phyloP scores from a whole-genome alignment of 2,888 invertebrate genomes.

The Microdon myrmicae region DNA sequence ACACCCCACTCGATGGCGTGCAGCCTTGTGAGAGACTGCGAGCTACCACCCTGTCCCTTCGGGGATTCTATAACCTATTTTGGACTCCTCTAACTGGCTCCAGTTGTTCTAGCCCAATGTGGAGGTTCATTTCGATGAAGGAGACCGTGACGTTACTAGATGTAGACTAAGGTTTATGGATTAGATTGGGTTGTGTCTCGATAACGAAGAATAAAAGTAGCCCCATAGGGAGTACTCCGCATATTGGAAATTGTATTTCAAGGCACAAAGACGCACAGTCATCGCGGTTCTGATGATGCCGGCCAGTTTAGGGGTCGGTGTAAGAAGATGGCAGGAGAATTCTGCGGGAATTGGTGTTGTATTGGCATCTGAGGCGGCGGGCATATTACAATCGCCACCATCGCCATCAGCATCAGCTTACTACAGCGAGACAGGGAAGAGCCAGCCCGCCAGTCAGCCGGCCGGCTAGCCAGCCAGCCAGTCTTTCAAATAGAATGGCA shows the following conservation, averaged over 20 bases:
- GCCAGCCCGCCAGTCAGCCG: slow-evolving; percentile 7
- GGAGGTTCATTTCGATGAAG: slow-evolving; percentile 21
- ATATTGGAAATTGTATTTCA: slow-evolving; percentile 18
- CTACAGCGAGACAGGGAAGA: slow-evolving; percentile 12
- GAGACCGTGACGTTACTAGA: slow-evolving; percentile 12
- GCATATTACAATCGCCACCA: slow-evolving; percentile 8
- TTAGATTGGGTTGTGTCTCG: slow-evolving; percentile 21
- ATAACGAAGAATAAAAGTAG: background rate
- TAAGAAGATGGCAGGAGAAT: background rate
- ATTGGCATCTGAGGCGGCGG: slow-evolving; percentile 33
- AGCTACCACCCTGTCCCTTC: background rate
- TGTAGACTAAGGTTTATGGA: slow-evolving; percentile 44
- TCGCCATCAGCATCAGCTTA: slow-evolving; percentile 12
- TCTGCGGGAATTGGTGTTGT: slow-evolving; percentile 50
- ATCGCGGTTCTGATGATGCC: slow-evolving; percentile 37
- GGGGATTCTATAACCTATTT: slow-evolving; percentile 21
- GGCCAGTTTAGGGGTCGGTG: background rate
- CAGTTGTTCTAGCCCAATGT: slow-evolving; percentile 51
- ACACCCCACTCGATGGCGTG: slow-evolving; percentile 39
- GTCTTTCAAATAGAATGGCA: too few species aligned
- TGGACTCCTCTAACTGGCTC: slow-evolving; percentile 47
- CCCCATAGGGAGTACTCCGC: slow-evolving; percentile 14
- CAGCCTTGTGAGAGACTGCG: slow-evolving; percentile 30
- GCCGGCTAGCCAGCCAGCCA: too few species aligned
- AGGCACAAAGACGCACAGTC: slow-evolving; percentile 36